Conservation (phyloP, 2,113 vertebrate species). For the Perognathus longimembris region DNA sequence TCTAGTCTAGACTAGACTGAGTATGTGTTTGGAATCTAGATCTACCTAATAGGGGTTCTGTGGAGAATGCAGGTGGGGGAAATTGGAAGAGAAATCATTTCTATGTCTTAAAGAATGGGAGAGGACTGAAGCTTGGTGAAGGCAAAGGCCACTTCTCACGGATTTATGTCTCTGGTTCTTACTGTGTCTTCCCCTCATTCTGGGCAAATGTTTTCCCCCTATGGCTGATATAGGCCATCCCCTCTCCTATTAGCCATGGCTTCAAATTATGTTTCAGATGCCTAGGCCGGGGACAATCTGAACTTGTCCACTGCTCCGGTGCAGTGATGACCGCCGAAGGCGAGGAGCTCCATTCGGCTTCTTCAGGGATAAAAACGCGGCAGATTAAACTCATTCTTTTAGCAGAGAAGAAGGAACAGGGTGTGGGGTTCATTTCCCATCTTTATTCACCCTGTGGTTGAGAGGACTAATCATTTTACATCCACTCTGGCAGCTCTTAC, state of each 20-base stretch:
- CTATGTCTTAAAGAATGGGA: constrained; percentile 1
- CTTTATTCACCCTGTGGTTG: constrained; percentile 1
- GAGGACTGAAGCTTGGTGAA: not conserved
- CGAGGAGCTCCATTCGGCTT: not conserved
- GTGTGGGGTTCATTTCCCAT: constrained; percentile 61
- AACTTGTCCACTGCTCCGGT: not conserved
- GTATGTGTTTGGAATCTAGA: not conserved
- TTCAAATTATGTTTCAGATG: constrained; percentile 29
- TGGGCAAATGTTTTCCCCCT: not conserved
- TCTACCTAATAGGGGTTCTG: not conserved
- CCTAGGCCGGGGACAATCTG: not conserved
- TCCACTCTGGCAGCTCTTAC: constrained; percentile 24
- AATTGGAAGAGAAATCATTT: not conserved
- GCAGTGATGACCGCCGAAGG: not conserved
- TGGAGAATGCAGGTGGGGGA: not conserved
- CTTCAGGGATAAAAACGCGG: constrained; percentile 10
- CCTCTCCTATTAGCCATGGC: constrained; percentile 12
- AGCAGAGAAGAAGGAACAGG: constrained; percentile 6
- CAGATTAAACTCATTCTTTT: constrained; percentile 33
- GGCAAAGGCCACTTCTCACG: not conserved
- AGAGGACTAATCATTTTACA: constrained; percentile 41
- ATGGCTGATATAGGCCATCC: not conserved
- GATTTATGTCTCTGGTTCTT: constrained; percentile 2
- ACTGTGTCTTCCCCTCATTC: not conserved
- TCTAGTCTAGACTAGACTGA: not conserved